Conservation (phyloP, 2,888 invertebrate species). For the Helicoverpa assulta region DNA sequence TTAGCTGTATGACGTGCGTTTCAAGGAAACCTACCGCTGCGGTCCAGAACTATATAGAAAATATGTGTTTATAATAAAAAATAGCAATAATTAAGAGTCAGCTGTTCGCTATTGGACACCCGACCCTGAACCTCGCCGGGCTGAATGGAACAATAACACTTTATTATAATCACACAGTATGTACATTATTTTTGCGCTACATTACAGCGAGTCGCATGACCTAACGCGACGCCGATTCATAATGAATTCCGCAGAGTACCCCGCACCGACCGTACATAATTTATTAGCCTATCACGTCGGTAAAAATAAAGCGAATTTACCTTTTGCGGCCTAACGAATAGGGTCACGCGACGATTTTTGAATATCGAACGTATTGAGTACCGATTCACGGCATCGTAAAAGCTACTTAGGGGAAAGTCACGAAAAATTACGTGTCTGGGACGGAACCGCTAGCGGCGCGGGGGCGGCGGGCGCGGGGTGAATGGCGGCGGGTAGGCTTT, state of each 20-base stretch:
- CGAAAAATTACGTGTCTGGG: conserved; percentile 84
- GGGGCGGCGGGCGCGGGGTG: conserved; percentile 78
- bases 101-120: conserved; percentile 76
- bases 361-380: conserved; percentile 74
- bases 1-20: conserved; percentile 41
- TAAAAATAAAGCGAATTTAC: conserved; percentile 66
- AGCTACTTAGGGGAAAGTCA: conserved; percentile 82
- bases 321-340: conserved; percentile 68
- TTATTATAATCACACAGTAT: conserved; percentile 71
- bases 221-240: conserved; percentile 42
- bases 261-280: conserved; percentile 48
- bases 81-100: conserved; percentile 68
- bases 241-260: conserved; percentile 52
- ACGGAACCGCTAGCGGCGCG: conserved; percentile 75
- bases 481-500: conserved; percentile 88
- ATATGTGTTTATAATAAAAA: conserved; percentile 40
- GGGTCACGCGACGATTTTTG: conserved; percentile 72
- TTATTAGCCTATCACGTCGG: conserved; percentile 58
- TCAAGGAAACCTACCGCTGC: conserved; percentile 36
- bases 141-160: conserved; percentile 79
- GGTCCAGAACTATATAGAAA: conserved; percentile 29
- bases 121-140: conserved; percentile 77
- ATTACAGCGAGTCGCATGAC: conserved; percentile 50
- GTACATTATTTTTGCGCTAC: conserved; percentile 55
- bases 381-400: conserved; percentile 74